Evolutionary conservation across 1,140 invertebrate species (phyloP).

Genomic region (Eumaeus atala): DNA sequence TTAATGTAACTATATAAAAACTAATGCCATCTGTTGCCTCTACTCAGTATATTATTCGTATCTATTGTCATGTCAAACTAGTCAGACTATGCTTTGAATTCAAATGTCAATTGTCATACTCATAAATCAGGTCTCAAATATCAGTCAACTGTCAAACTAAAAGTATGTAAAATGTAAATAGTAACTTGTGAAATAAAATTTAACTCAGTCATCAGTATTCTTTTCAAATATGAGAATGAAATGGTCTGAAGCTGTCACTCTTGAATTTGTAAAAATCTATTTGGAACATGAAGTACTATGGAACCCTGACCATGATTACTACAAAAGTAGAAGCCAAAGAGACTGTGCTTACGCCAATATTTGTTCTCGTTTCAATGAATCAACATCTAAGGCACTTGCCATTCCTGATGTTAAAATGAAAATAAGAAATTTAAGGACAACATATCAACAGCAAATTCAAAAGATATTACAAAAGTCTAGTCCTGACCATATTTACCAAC

Average conservation of each 20-base stretch:
- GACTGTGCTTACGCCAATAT: conserved; percentile 57
- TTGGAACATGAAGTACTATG: conserved; percentile 67
- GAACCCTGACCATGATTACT: conserved; percentile 61
- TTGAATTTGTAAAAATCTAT: conserved; percentile 70
- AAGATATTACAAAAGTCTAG: conserved; percentile 66
- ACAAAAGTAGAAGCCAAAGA: conserved; percentile 56
- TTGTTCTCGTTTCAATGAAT: conserved; percentile 48
- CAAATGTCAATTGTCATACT: no score
- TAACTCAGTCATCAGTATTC: no score
- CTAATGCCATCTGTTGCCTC: no score
- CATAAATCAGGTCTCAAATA: no score
- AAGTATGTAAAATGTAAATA: no score
- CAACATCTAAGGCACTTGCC: conserved; percentile 43
- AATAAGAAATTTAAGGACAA: conserved; percentile 69
- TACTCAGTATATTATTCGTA: no score
- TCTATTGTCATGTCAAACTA: no score
- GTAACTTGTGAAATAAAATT: no score
- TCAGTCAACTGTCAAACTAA: no score
- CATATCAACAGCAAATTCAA: conserved; percentile 67
- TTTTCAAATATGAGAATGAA: conserved; percentile 35
- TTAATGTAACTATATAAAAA: no score
- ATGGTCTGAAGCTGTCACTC: conserved; percentile 62
- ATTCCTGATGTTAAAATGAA: conserved; percentile 66
- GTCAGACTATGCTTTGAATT: no score
- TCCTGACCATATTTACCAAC: conserved; percentile 59